Percentiles rank a stretch among this genome's conserved stretches.
phyloP scores from a whole-genome alignment of 1,140 invertebrate species.

The Micrasema longulum region DNA sequence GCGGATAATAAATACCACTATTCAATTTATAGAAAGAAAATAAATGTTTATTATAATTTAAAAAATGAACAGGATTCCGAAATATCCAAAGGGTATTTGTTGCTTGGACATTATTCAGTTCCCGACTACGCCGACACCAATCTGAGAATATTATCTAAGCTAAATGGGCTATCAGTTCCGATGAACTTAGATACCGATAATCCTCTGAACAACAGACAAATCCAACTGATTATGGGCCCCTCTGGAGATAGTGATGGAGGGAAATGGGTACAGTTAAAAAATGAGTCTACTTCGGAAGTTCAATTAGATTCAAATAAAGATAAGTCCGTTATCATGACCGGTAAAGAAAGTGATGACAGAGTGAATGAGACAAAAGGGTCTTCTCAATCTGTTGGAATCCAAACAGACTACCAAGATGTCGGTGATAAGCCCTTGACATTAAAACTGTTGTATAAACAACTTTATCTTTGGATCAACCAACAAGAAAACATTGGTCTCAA shows the following conservation, averaged over 20 bases:
- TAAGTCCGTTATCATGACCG: slow-evolving; percentile 11
- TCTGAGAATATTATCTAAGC: slow-evolving; percentile 55
- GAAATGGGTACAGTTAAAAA: slow-evolving; percentile 49
- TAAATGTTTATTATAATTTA: slow-evolving; percentile 66
- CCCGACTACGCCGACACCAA: slow-evolving; percentile 69
- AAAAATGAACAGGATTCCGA: slow-evolving; percentile 61
- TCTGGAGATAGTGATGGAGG: slow-evolving; percentile 26
- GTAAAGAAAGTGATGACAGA: slow-evolving; percentile 14
- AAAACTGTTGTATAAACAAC: slow-evolving; percentile 61
- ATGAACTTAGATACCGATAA: slow-evolving; percentile 37
- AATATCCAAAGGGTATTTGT: slow-evolving; percentile 63
- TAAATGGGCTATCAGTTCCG: slow-evolving; percentile 31
- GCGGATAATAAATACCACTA: slow-evolving; percentile 57
- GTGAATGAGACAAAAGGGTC: slow-evolving; percentile 31
- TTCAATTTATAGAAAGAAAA: slow-evolving; percentile 61
- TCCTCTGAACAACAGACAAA: slow-evolving; percentile 27
- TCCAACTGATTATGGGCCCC: slow-evolving; percentile 47
- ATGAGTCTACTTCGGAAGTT: slow-evolving; percentile 22
- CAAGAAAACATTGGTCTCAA: slow-evolving; percentile 79
- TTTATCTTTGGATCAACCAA: slow-evolving; percentile 73
- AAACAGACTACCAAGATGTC: slow-evolving; percentile 58
- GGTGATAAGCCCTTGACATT: slow-evolving; percentile 40
- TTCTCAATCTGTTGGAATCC: slow-evolving; percentile 57
- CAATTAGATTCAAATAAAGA: slow-evolving; percentile 15
- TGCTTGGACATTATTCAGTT: slow-evolving; percentile 84